Evolutionary conservation across 2,113 vertebrate species (phyloP).

Genomic region (Hippocampus zosterae): DNA sequence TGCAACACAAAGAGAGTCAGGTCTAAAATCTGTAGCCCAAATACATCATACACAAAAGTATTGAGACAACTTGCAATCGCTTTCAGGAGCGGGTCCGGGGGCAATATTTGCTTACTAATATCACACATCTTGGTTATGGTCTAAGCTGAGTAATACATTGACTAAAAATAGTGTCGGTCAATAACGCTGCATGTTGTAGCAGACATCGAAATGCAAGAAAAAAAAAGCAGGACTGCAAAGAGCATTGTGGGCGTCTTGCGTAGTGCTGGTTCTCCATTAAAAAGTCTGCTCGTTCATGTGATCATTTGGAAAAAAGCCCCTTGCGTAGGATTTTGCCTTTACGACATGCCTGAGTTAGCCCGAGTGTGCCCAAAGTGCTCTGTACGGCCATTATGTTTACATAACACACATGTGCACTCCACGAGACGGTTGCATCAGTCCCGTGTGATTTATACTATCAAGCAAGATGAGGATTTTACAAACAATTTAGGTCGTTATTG

Average conservation of each 20-base stretch:
- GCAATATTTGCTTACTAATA: too few species aligned
- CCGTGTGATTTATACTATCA: too few species aligned
- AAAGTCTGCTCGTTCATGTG: slow-evolving; percentile 21
- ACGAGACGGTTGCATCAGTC: neutral
- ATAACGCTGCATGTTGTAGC: neutral
- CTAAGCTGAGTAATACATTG: too few species aligned
- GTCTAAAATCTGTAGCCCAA: neutral
- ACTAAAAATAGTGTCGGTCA: too few species aligned
- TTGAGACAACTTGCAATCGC: neutral
- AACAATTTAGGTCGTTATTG: neutral
- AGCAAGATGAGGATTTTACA: neutral
- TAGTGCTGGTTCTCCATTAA: slow-evolving; percentile 17
- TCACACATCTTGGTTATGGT: too few species aligned
- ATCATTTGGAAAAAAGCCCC: slow-evolving; percentile 17
- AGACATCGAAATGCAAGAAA: neutral
- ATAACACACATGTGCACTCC: slow-evolving; percentile 17
- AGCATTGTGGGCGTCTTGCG: slow-evolving; percentile 10
- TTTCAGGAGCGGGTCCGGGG: neutral
- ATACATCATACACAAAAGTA: neutral
- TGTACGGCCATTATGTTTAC: slow-evolving; percentile 28
- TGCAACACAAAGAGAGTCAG: slow-evolving; percentile 22
- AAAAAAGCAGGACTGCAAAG: neutral
- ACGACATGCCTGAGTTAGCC: slow-evolving; percentile 29
- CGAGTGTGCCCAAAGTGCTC: slow-evolving; percentile 3
- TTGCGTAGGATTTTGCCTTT: neutral